Evolutionary conservation across 1,140 invertebrate species (phyloP), one percentile per base, ranked within the genome.

Genomic region (Drosophila lini): DNA sequence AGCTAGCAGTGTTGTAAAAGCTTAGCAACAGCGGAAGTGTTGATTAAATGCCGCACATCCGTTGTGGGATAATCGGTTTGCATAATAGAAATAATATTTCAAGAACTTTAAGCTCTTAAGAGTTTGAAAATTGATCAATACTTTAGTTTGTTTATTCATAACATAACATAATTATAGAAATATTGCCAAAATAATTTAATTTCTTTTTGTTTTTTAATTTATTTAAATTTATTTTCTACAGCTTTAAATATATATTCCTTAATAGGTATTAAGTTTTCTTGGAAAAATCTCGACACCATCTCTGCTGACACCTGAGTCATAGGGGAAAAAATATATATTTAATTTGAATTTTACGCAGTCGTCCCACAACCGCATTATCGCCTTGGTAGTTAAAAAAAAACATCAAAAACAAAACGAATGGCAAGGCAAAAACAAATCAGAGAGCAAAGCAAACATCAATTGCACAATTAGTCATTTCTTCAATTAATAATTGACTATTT

Each of bases 401-500:
- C 58, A 52, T 19, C n/a, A 69, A 60, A 41, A 45, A 57, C 31
- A 32, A 47, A 58, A 22, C 45, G 10, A 74, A 42, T 64, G 55
- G 36, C 42, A 68, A 41, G 13, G 15, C 52, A 55, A 42, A 36
- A 58, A 41, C 28, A 70, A 61, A 55, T 50, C 74, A 53, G 34
- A 52, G 34, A 56, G 62, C 63, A 69, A 28, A 60, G 41, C 53
- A 60, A 64, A 62, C 64, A 80, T 64, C 63, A 85, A 81, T 85
- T 84, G 82, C 60, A 79, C 83, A 86, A 86, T 86, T 86, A 88
- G 82, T 88, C 83, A 86, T 80, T 88, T 73, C 71, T 56, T 82
- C 67, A 86, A 86, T 86, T 86, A 86, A 82, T 82, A 86, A 86
- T 79, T 86, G 73, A 88, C 83, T 86, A 86, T 86, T 86, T 86